Base-by-base conservation (phyloP, 2,113 vertebrate genomes). In the Ctenomys sociabilis region DNA sequence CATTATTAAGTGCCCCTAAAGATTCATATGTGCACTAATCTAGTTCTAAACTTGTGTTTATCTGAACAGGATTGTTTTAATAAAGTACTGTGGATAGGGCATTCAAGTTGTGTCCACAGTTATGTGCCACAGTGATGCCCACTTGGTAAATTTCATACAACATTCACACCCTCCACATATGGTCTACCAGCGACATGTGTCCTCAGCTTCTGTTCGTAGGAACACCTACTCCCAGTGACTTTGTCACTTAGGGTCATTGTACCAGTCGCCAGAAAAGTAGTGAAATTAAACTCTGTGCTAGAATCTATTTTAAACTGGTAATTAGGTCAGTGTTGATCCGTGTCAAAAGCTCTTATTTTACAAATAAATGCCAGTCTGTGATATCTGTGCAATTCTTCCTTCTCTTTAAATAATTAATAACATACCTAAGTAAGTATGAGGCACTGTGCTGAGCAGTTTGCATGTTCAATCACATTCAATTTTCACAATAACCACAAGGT, bases 1-100 rank as follows among this genome's bases (percentile, higher is more conserved):
- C 66, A 93, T 92, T 96, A 81, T 96, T 94, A 96, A 97, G 81
- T 90, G 35, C 88, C 90, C 72, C 90, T 90, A 88, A 96, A 75
- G 59, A 94, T 84, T 35, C 54, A 30, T 61, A 52, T 85, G n/a
- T 86, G 61, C 52, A 88, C 40, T 94, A 73, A 92, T 81, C 78
- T 82, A 63, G n/a, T 91, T 94, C 75, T 95, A 96, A 94, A 57
- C 35, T 68, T 70, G 75, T 78, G 10, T 91, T 91, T 93, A 63
- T 66, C 68, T 86, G 37, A 96, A 91, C 16, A 93, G 4, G 5
- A 66, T 68, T 94, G 52, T 64, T 82, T 92, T 90, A 92, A 91
- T 70, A 86, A 28, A 91, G 54, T 75, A 35, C 37, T 72, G n/a
- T 45, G 37, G 85, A 85, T 72, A 21, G 92, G 8, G 43, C 72